A percentile compares a stretch with the other conserved stretches of the same genome.
Evolutionary conservation across 2,888 invertebrate genomes (phyloP).

Genomic region (Caenorhabditis macrosperma): DNA sequence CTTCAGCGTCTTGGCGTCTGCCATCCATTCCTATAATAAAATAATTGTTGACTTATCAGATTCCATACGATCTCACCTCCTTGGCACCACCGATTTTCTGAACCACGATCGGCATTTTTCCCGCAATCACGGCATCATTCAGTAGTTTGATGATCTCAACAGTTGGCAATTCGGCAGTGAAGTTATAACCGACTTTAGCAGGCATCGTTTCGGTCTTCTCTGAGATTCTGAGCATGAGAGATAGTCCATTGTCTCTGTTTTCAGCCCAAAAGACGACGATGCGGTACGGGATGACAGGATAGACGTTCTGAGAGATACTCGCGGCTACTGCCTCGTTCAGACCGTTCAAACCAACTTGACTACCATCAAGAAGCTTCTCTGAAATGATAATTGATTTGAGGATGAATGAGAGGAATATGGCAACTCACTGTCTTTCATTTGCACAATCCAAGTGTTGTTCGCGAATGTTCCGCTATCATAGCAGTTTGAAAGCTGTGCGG

Average conservation of each 20-base stretch:
- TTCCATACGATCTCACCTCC: constrained; percentile 26
- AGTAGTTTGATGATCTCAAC: constrained; percentile 32
- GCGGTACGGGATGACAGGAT: constrained; percentile 50
- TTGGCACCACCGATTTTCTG: constrained; percentile 26
- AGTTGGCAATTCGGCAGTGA: constrained; percentile 33
- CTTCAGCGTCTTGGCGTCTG: constrained; percentile 33
- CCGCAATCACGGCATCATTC: constrained; percentile 17
- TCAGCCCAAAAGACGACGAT: constrained; percentile 44
- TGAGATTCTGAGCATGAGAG: constrained; percentile 32
- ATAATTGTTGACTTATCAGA: too few species aligned
- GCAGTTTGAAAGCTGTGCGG: constrained; percentile 39
- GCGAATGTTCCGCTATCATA: constrained; percentile 40
- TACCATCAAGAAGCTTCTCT: constrained; percentile 35
- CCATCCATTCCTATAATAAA: constrained; percentile 58
- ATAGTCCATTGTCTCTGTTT: constrained; percentile 21
- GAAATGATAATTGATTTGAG: background rate
- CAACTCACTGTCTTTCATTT: constrained; percentile 51
- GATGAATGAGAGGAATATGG: too few species aligned
- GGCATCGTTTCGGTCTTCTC: constrained; percentile 41
- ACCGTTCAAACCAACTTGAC: constrained; percentile 33
- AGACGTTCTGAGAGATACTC: constrained; percentile 35
- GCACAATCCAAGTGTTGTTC: constrained; percentile 52
- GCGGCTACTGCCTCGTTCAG: constrained; percentile 38
- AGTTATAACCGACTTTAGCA: constrained; percentile 33
- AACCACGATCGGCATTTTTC: constrained; percentile 46